Evolutionary conservation across 2,113 vertebrate species (phyloP).

Genomic region (Apistogramma diplotaenia): DNA sequence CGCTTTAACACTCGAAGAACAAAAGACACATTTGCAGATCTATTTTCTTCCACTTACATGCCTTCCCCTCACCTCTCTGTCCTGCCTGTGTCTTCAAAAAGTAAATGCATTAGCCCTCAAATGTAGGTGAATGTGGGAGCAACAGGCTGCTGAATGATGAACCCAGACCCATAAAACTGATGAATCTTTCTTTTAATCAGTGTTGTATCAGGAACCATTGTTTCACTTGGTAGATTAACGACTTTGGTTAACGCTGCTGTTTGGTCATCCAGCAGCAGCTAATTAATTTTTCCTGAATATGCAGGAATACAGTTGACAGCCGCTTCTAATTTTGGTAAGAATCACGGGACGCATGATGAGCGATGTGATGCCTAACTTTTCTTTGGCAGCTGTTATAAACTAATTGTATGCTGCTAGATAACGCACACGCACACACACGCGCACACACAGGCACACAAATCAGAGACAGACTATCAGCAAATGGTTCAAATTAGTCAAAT

Average conservation of each 20-base stretch:
- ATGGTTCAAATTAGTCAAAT: background rate
- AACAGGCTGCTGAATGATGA: background rate
- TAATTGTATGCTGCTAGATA: background rate
- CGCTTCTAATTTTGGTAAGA: background rate
- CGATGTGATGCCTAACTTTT: background rate
- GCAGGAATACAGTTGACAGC: background rate
- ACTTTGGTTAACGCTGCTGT: background rate
- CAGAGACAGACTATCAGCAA: background rate
- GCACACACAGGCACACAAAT: background rate
- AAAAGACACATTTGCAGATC: rapidly evolving
- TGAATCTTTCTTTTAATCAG: background rate
- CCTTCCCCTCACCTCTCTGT: background rate
- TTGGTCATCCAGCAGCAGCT: background rate
- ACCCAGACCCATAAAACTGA: background rate
- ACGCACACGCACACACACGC: background rate
- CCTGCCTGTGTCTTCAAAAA: background rate
- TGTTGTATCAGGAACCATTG: background rate
- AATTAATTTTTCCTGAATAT: background rate
- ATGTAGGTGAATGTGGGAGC: too few relatives aligned
- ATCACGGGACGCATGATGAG: background rate
- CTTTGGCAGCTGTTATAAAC: background rate
- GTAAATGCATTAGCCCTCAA: background rate
- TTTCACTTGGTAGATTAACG: background rate
- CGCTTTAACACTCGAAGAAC: background rate
- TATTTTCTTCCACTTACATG: background rate